Base-by-base conservation (phyloP, 2,113 vertebrate species). In the Tetraodon nigroviridis region DNA sequence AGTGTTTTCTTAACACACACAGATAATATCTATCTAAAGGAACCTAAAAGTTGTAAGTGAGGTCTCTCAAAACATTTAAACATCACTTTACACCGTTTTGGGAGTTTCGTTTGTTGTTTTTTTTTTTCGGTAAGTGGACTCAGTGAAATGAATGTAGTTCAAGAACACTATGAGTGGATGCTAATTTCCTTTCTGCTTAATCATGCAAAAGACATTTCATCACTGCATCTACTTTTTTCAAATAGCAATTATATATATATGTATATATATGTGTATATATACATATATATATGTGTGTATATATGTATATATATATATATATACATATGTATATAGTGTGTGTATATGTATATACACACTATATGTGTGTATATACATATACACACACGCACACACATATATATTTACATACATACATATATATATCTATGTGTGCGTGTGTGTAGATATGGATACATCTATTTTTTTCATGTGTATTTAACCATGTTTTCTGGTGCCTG, bases 401-500 rank as follows among this genome's bases (percentile, higher is more conserved):
- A 27, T 27, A 27, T 27, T 4, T 27, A 27, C 7, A 27, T 27
- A 6, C 7, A 27, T 27, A 27, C 7, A 27, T 27, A 27, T 27
- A 27, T 27, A 27, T 27, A 27, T 27, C 3, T n/a, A n/a, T n/a
- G n/a, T 24, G 24, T 24, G 24, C 5, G 24, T 24, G 5, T 24
- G 5, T 24, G 5, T 24, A 24, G 89, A 90, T 89, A 84, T n/a
- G n/a, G n/a, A n/a, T n/a, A n/a, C n/a, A n/a, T n/a, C n/a, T n/a
- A n/a, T n/a, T 92, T 91, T 93, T 90, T 91, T 91, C 89, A 89
- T 91, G 90, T 91, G 90, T 92, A 91, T 92, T 88, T 92, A 91
- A 92, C 90, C 89, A 84, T 77, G 88, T 88, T 90, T 93, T 89
- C 88, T 88, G 69, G 61, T 91, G 92, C 92, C 91, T 93, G 93